Evolutionary conservation across 2,797 vertebrate genomes (phyloP).

Genomic region (Harpagifer antarcticus): DNA sequence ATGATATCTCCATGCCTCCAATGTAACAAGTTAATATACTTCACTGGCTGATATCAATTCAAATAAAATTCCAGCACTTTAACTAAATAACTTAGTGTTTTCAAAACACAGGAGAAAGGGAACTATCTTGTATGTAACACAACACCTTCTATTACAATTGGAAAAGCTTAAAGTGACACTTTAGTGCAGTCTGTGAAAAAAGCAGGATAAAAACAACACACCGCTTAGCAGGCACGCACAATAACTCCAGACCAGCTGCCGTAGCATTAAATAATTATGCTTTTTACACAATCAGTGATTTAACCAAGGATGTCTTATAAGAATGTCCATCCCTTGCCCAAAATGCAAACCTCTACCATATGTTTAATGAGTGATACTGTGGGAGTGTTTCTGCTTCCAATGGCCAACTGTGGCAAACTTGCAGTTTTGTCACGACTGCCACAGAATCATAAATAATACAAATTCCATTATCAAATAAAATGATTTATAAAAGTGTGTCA

Average conservation of each 20-base stretch:
- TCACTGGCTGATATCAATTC: too few relatives aligned
- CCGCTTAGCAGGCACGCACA: background rate
- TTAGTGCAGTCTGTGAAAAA: background rate
- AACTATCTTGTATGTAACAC: background rate
- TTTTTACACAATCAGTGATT: conserved; percentile 1
- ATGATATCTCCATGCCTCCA: too few relatives aligned
- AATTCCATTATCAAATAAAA: conserved; percentile 24
- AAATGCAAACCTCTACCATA: background rate
- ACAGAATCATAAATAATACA: conserved; percentile 23
- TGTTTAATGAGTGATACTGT: background rate
- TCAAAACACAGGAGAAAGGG: background rate
- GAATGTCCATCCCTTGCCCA: background rate
- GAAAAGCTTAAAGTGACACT: background rate
- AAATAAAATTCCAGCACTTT: too few relatives aligned
- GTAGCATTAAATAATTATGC: background rate
- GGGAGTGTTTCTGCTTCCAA: background rate
- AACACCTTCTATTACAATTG: background rate
- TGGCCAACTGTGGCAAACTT: background rate
- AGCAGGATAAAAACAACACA: background rate
- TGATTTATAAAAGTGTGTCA: conserved; percentile 1
- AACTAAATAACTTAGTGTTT: background rate
- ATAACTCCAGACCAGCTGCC: background rate
- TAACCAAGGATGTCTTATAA: too few relatives aligned
- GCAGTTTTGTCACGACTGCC: background rate
- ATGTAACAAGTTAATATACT: too few relatives aligned